Evolutionary conservation across 37 sponge, comb jelly and placozoan genomes (phyloP), one percentile per base, ranked within the genome.

Genomic region (Corticium candelabrum): DNA sequence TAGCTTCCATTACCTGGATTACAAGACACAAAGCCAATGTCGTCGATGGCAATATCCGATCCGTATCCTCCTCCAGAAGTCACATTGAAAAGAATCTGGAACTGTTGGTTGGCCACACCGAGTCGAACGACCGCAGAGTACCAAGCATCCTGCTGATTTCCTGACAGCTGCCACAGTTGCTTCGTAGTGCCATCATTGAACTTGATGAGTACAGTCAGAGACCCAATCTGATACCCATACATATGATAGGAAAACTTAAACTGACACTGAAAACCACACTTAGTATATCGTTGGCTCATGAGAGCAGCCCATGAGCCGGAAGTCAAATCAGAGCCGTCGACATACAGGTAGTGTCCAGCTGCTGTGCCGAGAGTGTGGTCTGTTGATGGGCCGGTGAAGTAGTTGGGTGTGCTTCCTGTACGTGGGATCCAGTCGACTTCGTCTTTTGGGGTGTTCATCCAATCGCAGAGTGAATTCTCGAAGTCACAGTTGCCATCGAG

Each of bases 401-500:
- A 50, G 15, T 11, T 27, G 62, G 15, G 11, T 21, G 62, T 50
- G 62, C 62, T 21, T 11, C 62, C 62, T 50, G 62, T 27, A 50
- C 21, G 62, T 21, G 62, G 62, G 21, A 50, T 21, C 62, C 62
- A 50, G 62, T 50, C 62, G 62, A 50, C 62, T 50, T 50, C 62
- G 7, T 73, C 37, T 1, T 37, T 74, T 37, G 41, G 74, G n/a
- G 36, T n/a, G 74, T 80, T 80, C 74, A 50, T 73, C 81, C 81
- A 80, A 31, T 74, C 74, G 56, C 81, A 80, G 29, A 34, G 31
- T 3, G 62, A 62, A 71, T 70, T 70, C 81, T 80, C 81, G 74
- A 80, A 80, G 74, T 80, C 69, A 31, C 81, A 80, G 34, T 71
- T 74, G 40, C 73, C 73, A 50, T 50, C 62, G 62, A 50, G 62